phyloP scores from a whole-genome alignment of 23 tunicate species.

The Corella eumyota region DNA sequence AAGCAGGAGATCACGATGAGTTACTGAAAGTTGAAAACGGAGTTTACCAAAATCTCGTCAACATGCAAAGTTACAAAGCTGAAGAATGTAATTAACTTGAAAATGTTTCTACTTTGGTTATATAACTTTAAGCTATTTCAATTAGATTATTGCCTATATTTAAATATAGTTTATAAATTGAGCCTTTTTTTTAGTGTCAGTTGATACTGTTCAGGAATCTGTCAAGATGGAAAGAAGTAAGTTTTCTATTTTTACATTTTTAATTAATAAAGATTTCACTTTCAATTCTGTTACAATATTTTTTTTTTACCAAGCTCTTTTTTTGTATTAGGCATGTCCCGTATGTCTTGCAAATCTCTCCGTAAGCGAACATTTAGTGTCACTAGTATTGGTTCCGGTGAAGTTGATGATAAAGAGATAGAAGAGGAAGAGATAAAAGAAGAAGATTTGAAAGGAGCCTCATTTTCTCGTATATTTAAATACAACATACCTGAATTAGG shows the following conservation, averaged over 20 bases:
- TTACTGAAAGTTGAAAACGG: constrained; percentile 83
- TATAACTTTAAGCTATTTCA: too few relatives aligned
- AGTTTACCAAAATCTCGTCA: constrained; percentile 84
- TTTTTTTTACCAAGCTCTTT: neutral
- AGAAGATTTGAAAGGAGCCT: constrained; percentile 61
- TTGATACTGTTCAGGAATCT: too few relatives aligned
- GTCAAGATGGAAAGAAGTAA: neutral
- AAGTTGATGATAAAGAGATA: too few relatives aligned
- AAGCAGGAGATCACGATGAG: constrained; percentile 81
- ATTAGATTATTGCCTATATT: too few relatives aligned
- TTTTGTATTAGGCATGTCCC: neutral
- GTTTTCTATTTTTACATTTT: neutral
- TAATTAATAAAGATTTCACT: neutral
- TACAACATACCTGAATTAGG: constrained; percentile 66
- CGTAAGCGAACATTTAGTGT: too few relatives aligned
- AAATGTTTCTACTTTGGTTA: too few relatives aligned
- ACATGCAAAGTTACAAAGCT: constrained; percentile 85
- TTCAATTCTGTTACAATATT: neutral
- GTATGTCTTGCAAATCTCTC: neutral
- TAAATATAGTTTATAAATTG: too few relatives aligned
- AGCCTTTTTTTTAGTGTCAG: too few relatives aligned
- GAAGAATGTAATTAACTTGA: too few relatives aligned
- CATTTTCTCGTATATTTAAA: constrained; percentile 38
- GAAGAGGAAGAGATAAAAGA: constrained; percentile 49
- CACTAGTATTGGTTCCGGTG: constrained; percentile 38